A percentile compares a stretch with the other conserved stretches of the same genome.
Evolutionary conservation across 2,797 vertebrate species (phyloP).

Genomic region (Enteromius unitaeniatus): DNA sequence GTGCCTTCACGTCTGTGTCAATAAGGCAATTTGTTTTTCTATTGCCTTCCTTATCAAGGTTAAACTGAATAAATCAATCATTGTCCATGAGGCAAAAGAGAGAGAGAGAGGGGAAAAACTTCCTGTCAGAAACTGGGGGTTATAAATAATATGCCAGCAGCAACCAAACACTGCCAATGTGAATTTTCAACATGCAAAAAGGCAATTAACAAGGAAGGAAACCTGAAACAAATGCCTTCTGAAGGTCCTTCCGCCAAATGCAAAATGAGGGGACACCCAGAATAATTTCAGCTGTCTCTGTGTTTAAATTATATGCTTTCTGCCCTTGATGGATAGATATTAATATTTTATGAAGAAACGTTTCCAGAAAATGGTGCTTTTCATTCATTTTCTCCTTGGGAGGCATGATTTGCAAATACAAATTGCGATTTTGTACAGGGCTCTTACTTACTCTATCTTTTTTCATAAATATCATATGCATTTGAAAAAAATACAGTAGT

Average conservation of each 20-base stretch:
- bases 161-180: slow-evolving; percentile 74
- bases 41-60: slow-evolving; percentile 83
- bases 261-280: slow-evolving; percentile 73
- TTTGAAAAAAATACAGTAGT: neutral
- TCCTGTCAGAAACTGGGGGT: slow-evolving; percentile 73
- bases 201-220: slow-evolving; percentile 76
- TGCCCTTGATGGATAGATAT: slow-evolving; percentile 79
- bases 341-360: slow-evolving; percentile 83
- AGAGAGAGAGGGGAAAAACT: slow-evolving; percentile 55
- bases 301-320: slow-evolving; percentile 81
- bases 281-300: slow-evolving; percentile 74
- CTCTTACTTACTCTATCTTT: slow-evolving; percentile 20
- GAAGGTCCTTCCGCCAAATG: slow-evolving; percentile 80
- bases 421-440: slow-evolving; percentile 1
- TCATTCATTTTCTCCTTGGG: slow-evolving; percentile 69
- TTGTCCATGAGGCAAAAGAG: slow-evolving; percentile 67
- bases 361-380: slow-evolving; percentile 73
- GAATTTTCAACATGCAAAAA: slow-evolving; percentile 77
- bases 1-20: slow-evolving; percentile 78
- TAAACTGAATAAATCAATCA: slow-evolving; percentile 84
- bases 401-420: slow-evolving; percentile 44
- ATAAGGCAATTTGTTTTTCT: slow-evolving; percentile 82
- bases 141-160: slow-evolving; percentile 75
- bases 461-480: neutral
- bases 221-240: slow-evolving; percentile 83